phyloP scores from a whole-genome alignment of 2,797 vertebrate species.

The Catharus ustulatus region DNA sequence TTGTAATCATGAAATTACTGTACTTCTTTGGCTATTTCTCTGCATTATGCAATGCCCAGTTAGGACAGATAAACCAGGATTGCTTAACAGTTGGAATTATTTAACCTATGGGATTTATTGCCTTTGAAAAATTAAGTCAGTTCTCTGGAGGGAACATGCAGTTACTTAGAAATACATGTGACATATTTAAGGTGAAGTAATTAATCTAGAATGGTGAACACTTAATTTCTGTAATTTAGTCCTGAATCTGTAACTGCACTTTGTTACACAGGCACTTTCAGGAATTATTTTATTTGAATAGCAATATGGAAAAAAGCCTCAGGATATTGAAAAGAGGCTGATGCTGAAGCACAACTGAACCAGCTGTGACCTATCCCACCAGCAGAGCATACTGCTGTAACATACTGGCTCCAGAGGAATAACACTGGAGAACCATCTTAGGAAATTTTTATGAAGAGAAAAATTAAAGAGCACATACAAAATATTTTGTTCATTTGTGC shows the following conservation, averaged over 20 bases:
- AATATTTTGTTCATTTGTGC: not conserved
- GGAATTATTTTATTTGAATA: not conserved
- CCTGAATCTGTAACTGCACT: not conserved
- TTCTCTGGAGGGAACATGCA: not conserved
- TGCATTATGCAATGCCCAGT: not conserved
- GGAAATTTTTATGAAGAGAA: not conserved
- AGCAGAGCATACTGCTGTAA: not conserved
- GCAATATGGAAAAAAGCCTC: not conserved
- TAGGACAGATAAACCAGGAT: not conserved
- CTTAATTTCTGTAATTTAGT: not conserved
- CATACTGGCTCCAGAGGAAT: not conserved
- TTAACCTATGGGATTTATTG: not conserved
- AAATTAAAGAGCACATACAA: not conserved
- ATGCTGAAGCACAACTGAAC: not conserved
- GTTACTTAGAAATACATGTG: not conserved
- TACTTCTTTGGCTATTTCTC: not conserved
- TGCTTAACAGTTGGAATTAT: not conserved
- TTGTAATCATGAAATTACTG: too few species aligned
- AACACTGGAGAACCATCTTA: not conserved
- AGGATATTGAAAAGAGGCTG: not conserved
- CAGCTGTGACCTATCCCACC: not conserved
- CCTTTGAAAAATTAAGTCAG: not conserved
- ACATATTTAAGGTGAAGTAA: constrained; percentile 8
- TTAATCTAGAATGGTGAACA: not conserved
- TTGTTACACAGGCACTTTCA: not conserved